These are phyloP conservation scores for Mya arenaria DNA, from an alignment of 1,140 invertebrate species.

Conservation along the genomic window DNA sequence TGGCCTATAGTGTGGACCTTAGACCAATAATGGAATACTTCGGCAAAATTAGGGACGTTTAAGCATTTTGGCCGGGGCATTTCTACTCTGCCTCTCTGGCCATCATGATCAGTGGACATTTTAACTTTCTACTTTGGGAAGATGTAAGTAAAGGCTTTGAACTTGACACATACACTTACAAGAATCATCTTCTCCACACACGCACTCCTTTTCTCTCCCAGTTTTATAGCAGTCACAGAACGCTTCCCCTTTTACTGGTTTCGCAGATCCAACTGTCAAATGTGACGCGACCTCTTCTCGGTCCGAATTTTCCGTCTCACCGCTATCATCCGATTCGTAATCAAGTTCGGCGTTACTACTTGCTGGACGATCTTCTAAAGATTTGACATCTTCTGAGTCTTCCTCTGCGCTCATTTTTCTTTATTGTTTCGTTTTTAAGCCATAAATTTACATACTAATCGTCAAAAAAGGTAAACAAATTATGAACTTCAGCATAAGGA, in stretches of 20 bases:
- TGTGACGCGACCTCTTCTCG: conserved; percentile 33
- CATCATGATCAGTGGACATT: no score
- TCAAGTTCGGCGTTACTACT: conserved; percentile 27
- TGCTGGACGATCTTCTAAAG: conserved; percentile 5
- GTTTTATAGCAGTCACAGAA: conserved; percentile 64
- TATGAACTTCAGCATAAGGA: not conserved
- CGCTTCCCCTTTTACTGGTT: conserved; percentile 60
- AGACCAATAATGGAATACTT: no score
- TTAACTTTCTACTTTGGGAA: no score
- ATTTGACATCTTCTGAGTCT: conserved; percentile 19
- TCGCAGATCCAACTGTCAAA: conserved; percentile 32
- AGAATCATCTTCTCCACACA: conserved; percentile 66
- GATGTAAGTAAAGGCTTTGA: no score
- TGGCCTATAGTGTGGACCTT: no score
- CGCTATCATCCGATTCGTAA: conserved; percentile 19
- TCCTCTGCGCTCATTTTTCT: conserved; percentile 35
- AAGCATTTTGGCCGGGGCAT: no score
- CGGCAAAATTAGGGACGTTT: no score
- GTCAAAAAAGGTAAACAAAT: not conserved
- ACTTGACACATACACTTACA: no score
- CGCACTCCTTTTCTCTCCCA: conserved; percentile 55
- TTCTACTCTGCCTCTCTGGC: no score
- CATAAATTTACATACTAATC: no score
- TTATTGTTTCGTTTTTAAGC: no score
- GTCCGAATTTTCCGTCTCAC: conserved; percentile 26